A percentile compares a stretch with the other conserved stretches of the same genome.
These are phyloP conservation scores for Drosophila guanche DNA, from an alignment of 1,140 invertebrate species.

Conservation along the genomic window DNA sequence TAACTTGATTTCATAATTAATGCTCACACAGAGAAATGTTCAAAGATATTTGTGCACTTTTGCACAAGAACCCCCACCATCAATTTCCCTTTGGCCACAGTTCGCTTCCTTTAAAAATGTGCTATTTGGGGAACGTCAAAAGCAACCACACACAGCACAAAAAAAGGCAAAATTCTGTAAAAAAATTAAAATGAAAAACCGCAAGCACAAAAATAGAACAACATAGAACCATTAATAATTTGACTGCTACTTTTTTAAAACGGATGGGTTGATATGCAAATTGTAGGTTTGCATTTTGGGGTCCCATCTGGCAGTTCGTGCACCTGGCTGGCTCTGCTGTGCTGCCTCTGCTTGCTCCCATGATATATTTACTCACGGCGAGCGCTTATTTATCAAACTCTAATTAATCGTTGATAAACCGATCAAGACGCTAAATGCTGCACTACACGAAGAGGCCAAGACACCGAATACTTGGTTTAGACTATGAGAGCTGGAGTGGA, in stretches of 20 bases:
- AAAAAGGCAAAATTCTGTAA: conserved; percentile 45
- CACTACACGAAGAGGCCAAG: conserved; percentile 70
- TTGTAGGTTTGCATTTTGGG: conserved; percentile 14
- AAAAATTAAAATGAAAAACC: conserved; percentile 54
- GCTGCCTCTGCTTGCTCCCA: conserved; percentile 34
- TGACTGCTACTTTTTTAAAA: conserved; percentile 34
- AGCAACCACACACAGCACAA: conserved; percentile 63
- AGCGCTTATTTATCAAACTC: conserved; percentile 84
- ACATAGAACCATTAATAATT: conserved; percentile 12
- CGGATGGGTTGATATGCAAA: conserved; percentile 56
- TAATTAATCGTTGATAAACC: conserved; percentile 84
- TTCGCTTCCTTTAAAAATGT: conserved; percentile 18
- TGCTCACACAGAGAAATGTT: conserved; percentile 69
- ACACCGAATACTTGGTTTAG: conserved; percentile 19
- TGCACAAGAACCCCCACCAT: conserved; percentile 16
- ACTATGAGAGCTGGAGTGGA: conserved; percentile 22
- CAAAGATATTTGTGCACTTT: conserved; percentile 71
- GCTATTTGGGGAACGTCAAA: conserved; percentile 55
- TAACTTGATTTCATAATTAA: conserved; percentile 71
- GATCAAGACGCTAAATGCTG: conserved; percentile 83
- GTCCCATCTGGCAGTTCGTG: background rate
- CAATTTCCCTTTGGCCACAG: background rate
- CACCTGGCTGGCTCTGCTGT: background rate
- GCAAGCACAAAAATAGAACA: conserved; percentile 49
- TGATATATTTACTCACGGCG: conserved; percentile 83